These are phyloP conservation scores for Acanthurus lineatus DNA, from an alignment of 2,797 vertebrate genomes.

Conservation along the genomic window DNA sequence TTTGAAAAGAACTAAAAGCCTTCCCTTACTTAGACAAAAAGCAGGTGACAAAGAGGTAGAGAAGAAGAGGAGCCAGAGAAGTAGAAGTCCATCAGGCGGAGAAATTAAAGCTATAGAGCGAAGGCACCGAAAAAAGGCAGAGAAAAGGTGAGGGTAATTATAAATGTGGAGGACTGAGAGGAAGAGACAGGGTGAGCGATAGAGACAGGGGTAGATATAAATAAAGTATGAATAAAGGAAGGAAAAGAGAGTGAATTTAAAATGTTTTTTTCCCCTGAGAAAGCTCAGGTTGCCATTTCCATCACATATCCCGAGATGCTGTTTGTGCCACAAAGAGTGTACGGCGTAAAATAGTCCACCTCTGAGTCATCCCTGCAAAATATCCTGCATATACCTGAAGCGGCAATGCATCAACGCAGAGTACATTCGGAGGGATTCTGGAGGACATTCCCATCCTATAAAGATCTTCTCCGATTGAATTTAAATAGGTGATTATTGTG, in stretches of 20 bases:
- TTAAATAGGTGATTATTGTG: constrained; percentile 60
- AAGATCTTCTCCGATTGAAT: constrained; percentile 49
- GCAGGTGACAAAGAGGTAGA: constrained; percentile 47
- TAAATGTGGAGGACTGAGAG: constrained; percentile 50
- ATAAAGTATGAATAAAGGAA: constrained; percentile 65
- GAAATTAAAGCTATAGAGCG: constrained; percentile 53
- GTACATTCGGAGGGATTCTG: constrained; percentile 17
- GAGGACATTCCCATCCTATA: constrained; percentile 19
- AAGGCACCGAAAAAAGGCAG: constrained; percentile 19
- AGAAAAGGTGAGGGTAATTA: constrained; percentile 60
- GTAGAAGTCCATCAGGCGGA: constrained; percentile 42
- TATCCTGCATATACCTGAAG: constrained; percentile 20
- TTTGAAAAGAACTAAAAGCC: constrained; percentile 80
- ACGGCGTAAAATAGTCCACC: constrained; percentile 23
- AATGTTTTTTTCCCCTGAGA: constrained; percentile 37
- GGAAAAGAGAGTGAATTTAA: constrained; percentile 41
- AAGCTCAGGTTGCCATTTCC: constrained; percentile 46
- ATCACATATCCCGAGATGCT: constrained; percentile 36
- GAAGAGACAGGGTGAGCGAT: constrained; percentile 39
- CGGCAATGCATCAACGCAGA: constrained; percentile 22
- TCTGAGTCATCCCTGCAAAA: constrained; percentile 37
- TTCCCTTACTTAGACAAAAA: constrained; percentile 69
- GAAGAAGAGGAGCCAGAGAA: constrained; percentile 35
- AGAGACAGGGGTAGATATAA: constrained; percentile 56
- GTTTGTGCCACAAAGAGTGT: constrained; percentile 35